Evolutionary conservation across 2,797 vertebrate species (phyloP).

Genomic region (Adelosebastes latens): DNA sequence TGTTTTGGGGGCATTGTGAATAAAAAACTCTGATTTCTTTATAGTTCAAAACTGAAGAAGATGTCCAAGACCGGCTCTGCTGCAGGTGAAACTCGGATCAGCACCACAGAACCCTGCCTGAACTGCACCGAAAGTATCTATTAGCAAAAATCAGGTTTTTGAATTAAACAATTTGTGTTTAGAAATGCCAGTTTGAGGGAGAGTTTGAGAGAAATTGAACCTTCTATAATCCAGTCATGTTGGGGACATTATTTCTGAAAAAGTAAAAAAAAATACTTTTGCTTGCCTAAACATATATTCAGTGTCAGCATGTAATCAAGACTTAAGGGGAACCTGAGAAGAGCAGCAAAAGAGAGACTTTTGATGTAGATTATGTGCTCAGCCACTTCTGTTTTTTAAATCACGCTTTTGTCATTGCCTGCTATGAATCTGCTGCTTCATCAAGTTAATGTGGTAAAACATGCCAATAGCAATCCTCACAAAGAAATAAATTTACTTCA

Average conservation of each 20-base stretch:
- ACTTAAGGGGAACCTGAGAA: not conserved
- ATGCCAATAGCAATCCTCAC: not conserved
- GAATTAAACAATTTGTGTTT: not conserved
- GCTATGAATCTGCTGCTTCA: not conserved
- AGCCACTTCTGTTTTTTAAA: not conserved
- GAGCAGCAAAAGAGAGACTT: not conserved
- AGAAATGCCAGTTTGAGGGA: not conserved
- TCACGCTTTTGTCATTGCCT: not conserved
- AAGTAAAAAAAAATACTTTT: not conserved
- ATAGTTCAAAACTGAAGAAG: conserved; percentile 65
- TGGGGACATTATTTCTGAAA: not conserved
- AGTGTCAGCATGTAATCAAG: not conserved
- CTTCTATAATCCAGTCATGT: not conserved
- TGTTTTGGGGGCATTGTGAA: not conserved
- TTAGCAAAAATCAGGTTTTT: not conserved
- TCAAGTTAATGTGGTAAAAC: not conserved
- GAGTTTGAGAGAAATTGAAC: not conserved
- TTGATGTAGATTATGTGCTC: not conserved
- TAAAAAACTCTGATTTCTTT: not conserved
- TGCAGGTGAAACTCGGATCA: not conserved
- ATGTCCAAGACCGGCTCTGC: conserved; percentile 32
- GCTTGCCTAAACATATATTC: not conserved
- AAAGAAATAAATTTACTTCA: conserved; percentile 14
- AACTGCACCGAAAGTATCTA: conserved; percentile 19
- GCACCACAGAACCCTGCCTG: not conserved